Evolutionary conservation across 2,888 invertebrate genomes (phyloP).

Genomic region (Seladonia tumulorum): DNA sequence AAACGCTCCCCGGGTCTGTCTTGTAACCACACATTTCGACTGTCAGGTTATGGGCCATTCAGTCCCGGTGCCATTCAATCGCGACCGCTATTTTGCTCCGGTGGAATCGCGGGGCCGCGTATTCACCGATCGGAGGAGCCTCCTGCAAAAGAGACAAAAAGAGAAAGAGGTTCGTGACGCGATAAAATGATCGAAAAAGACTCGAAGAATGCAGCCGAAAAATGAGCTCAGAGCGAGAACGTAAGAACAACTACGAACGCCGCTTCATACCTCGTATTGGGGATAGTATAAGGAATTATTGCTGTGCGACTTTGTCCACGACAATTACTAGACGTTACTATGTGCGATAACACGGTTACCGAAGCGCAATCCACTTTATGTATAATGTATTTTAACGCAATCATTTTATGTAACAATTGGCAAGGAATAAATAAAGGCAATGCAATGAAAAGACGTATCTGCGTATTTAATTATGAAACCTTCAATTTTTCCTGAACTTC

Average conservation of each 20-base stretch:
- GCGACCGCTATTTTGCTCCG: slow-evolving; percentile 54
- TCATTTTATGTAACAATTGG: too few relatives aligned
- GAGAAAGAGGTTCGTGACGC: not conserved
- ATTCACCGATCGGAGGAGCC: slow-evolving; percentile 30
- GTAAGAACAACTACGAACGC: not conserved
- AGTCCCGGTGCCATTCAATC: slow-evolving; percentile 64
- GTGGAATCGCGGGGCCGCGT: slow-evolving; percentile 39
- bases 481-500: too few relatives aligned
- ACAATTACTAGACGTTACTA: too few relatives aligned
- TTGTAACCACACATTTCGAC: slow-evolving; percentile 63
- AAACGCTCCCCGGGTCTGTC: slow-evolving; percentile 49
- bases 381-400: too few relatives aligned
- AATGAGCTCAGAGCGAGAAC: not conserved
- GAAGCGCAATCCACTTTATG: too few relatives aligned
- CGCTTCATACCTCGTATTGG: too few relatives aligned
- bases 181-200: not conserved
- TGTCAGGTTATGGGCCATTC: slow-evolving; percentile 68
- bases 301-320: too few relatives aligned
- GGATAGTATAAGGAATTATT: too few relatives aligned
- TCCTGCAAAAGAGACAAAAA: not conserved
- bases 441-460: too few relatives aligned
- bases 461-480: too few relatives aligned
- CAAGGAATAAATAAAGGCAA: too few relatives aligned
- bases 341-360: too few relatives aligned
- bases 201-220: not conserved